phyloP scores from a whole-genome alignment of 2,888 invertebrate species.

The Dasysyrphus tricinctus region DNA sequence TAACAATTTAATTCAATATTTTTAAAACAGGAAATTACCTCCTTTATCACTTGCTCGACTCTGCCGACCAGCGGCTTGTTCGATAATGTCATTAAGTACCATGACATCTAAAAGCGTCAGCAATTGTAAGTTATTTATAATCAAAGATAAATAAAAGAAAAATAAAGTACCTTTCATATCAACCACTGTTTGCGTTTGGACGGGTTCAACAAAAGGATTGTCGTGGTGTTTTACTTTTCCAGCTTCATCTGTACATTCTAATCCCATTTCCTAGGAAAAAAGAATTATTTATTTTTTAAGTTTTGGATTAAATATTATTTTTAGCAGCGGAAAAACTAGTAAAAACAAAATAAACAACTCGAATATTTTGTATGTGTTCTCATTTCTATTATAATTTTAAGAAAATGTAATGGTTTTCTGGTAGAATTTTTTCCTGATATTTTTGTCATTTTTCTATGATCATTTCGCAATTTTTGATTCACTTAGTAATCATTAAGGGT shows the following conservation, averaged over 20 bases:
- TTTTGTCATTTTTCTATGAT: too few species aligned
- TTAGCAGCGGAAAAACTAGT: too few species aligned
- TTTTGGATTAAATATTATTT: too few species aligned
- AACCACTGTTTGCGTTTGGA: constrained; percentile 93
- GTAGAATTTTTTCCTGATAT: too few species aligned
- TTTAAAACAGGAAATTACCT: constrained; percentile 86
- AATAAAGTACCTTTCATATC: constrained; percentile 93
- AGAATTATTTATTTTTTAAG: too few species aligned
- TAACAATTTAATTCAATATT: not conserved
- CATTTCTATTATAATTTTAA: too few species aligned
- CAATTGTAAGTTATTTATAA: not conserved
- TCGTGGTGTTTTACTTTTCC: constrained; percentile 93
- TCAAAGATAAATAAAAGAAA: not conserved
- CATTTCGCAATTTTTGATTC: too few species aligned
- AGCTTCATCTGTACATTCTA: constrained; percentile 90
- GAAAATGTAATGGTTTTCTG: too few species aligned
- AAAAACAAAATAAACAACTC: too few species aligned
- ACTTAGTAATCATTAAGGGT: too few species aligned
- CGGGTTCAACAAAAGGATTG: constrained; percentile 96
- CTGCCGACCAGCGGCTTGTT: constrained; percentile 95
- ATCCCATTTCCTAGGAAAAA: constrained; percentile 88
- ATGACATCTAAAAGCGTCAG: constrained; percentile 90
- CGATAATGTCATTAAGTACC: constrained; percentile 98
- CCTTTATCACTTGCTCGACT: constrained; percentile 94
- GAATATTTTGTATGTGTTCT: too few species aligned